Evolutionary conservation across 2,797 vertebrate genomes (phyloP), one percentile per base, ranked within the genome.

Genomic region (Glyptemys insculpta): DNA sequence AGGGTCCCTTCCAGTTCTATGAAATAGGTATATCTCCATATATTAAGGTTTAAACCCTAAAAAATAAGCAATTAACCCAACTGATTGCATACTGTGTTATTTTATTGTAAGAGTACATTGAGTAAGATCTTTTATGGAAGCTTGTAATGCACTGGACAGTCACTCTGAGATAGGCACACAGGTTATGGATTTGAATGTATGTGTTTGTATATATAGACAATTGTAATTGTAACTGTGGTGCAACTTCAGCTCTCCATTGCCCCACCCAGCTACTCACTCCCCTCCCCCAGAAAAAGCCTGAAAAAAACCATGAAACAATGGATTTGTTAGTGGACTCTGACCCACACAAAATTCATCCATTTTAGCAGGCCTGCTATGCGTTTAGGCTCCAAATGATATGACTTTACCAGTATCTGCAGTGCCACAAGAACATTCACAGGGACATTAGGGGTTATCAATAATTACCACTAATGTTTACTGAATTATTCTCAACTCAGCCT

Each of bases 341-440:
- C 37, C 31, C 27, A 57, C 37, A 29, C 37, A 47, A 9, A 49
- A 44, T 29, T 21, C 53, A 68, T 86, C 37, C 27, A 37, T n/a
- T 25, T 76, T 76, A 78, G 53, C 74, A 19, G 34, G 47, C 5
- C 54, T 27, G 44, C n/a, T 25, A 4, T 3, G 0, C 9, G 44
- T 2, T 47, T 4, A 23, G 37, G 89, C 14, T 23, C 31, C 6
- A 11, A 52, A 49, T 0, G 37, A 27, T 1, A 47, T 25, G 44
- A 12, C 31, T 3, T 6, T 0, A 18, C 52, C 59, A 4, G 57
- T 1, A 4, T 2, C 83, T 12, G 14, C 29, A 52, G 47, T 8
- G 15, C 23, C 83, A 47, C 29, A 11, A 15, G 34, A 68, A 27
- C 53, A 3, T 14, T 11, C 29, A 41, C 12, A 23, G 72, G 50